Evolutionary conservation across 2,113 vertebrate species (phyloP), one percentile per base, ranked within the genome.

Genomic region (Alosa alosa): DNA sequence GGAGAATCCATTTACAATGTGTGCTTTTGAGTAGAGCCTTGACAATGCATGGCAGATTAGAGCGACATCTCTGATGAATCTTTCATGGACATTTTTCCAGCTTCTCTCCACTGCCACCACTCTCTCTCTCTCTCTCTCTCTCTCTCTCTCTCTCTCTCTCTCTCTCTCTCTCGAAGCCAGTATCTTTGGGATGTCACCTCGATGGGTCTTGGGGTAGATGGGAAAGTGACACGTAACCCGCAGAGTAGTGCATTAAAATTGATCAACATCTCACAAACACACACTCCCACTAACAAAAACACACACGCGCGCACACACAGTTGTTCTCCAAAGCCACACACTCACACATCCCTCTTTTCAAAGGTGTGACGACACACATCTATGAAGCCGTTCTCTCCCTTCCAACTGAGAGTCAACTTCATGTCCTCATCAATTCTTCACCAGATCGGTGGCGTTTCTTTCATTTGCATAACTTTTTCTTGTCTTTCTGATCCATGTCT

Each of bases 31-130:
- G 96, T 96, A 96, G 97, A 97, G 96, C 94, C 96, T 95, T 98
- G 97, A 99, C 95, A 96, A 95, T 95, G 95, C 94, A 94, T 92
- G 90, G 93, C 93, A 95, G 94, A 98, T 98, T 98, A 97, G 96
- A 99, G 96, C 94, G 88, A 95, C 96, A 97, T 96, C 97, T 97
- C 96, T 97, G 96, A 99, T 99, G 96, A 99, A 99, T 99, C 97
- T 98, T 99, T 99, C 96, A 99, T 99, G 96, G 96, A 96, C 96
- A 96, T 89, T 95, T 96, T 96, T 96, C 95, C 93, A 95, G 94
- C 87, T 86, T 87, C 86, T 87, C 86, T 82, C 84, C 68, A 84
- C 88, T 86, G 84, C 86, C 84, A 18, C 52, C 60, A 68, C 84
- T 39, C 83, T 60, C 57, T 25, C 41, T 39, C 55, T 22, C n/a